A percentile compares a stretch with the other conserved stretches of the same genome.
phyloP scores from a whole-genome alignment of 2,113 vertebrate genomes.

The Microcebus murinus region DNA sequence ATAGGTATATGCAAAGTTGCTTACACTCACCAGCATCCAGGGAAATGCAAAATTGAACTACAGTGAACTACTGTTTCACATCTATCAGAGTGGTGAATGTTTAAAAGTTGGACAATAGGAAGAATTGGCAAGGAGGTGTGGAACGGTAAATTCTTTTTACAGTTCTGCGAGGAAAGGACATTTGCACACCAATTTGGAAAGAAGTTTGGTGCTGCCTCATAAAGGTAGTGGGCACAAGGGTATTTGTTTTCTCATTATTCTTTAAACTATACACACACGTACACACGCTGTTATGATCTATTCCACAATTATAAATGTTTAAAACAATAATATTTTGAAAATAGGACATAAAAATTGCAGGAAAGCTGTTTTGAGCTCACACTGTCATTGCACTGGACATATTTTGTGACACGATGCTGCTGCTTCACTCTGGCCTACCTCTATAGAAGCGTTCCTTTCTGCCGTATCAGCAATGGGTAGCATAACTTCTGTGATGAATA shows the following conservation, averaged over 20 bases:
- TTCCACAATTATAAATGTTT: not conserved
- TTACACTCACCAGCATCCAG: not conserved
- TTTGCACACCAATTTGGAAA: not conserved
- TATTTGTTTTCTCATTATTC: not conserved
- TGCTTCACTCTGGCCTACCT: accelerated
- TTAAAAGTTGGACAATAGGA: not conserved
- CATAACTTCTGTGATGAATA: not conserved
- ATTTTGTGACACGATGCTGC: not conserved
- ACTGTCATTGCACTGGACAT: not conserved
- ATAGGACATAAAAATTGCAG: not conserved
- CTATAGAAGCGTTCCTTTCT: not conserved
- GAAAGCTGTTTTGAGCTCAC: not conserved
- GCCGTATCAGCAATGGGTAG: accelerated
- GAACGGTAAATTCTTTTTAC: not conserved
- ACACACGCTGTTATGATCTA: not conserved
- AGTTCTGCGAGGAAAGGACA: not conserved
- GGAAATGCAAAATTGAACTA: not conserved
- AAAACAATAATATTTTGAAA: not conserved
- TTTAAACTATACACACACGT: not conserved
- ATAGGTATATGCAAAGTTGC: not conserved
- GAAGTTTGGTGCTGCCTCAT: not conserved
- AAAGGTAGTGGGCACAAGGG: not conserved
- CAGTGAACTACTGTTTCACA: not conserved
- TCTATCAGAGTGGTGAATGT: not conserved
- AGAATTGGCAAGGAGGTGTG: not conserved